These are phyloP conservation scores for Drosophila subpulchrella DNA, from an alignment of 1,140 invertebrate species.

Conservation along the genomic window DNA sequence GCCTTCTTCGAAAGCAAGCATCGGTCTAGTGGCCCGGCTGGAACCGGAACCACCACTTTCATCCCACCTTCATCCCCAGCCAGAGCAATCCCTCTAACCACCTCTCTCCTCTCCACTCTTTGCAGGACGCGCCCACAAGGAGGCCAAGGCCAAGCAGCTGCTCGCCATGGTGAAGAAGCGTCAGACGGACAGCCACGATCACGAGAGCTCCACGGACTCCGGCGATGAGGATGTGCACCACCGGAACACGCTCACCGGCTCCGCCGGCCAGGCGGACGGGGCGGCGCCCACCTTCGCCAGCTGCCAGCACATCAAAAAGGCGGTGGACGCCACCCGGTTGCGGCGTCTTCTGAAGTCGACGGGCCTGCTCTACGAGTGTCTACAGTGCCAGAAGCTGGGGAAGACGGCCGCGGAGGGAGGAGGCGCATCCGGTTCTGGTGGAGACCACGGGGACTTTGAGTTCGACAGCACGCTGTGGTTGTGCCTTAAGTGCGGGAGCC, in stretches of 20 bases:
- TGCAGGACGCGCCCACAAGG: conserved; percentile 21
- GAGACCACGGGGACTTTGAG: conserved; percentile 85
- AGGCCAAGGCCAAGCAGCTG: conserved; percentile 20
- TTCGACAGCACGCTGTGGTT: conserved; percentile 88
- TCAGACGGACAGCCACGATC: conserved; percentile 87
- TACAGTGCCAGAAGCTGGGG: conserved; percentile 85
- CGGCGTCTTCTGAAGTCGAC: conserved; percentile 87
- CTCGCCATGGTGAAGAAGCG: conserved; percentile 86
- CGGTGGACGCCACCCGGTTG: conserved; percentile 88
- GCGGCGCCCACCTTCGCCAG: conserved; percentile 63
- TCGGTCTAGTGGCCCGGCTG: not conserved
- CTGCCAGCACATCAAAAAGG: conserved; percentile 90
- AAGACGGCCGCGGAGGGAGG: conserved; percentile 42
- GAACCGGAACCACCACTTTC: too few species aligned
- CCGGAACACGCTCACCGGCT: not conserved
- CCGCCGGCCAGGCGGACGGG: conserved; percentile 28
- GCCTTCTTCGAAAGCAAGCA: conserved; percentile 39
- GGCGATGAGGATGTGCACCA: conserved; percentile 85
- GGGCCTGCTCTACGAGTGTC: conserved; percentile 87
- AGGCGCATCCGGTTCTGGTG: conserved; percentile 1
- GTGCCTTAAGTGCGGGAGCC: conserved; percentile 90
- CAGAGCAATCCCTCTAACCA: not conserved
- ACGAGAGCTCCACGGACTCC: conserved; percentile 86
- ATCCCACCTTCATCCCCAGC: too few species aligned
- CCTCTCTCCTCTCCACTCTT: too few species aligned